Base-by-base conservation (phyloP, 2,113 vertebrate genomes). In the Dendrocopos noguchii region DNA sequence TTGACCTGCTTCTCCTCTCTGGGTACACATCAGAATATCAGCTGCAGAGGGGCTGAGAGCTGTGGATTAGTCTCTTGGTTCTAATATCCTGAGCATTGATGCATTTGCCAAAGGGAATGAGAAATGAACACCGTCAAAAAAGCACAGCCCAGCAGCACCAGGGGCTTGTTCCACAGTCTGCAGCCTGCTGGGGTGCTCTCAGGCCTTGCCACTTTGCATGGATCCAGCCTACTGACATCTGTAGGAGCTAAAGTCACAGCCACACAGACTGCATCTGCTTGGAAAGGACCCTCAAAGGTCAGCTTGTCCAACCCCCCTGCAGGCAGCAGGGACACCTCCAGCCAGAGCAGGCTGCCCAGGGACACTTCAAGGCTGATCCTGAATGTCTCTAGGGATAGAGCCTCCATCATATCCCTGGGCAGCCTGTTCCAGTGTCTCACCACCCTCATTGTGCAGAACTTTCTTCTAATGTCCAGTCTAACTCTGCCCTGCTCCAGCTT, bases 61-160 rank as follows among this genome's bases (percentile, higher is more conserved):
- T 80, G 16, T 52, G 8, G 71, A 76, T 93, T 87, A 65, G 90
- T 86, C 53, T 65, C 74, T 90, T 94, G 88, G 39, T 70, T 92
- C 84, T 89, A 93, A 92, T 94, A 90, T 63, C 52, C 59, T 79
- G 22, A 80, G 78, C 92, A 93, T 81, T 93, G 74, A 90, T 77
- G 73, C 44, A 89, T 95, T 93, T 78, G 56, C 76, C 88, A 82
- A 90, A 72, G 14, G 56, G 53, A 77, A 88, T 87, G 33, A 60
- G 92, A 90, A 87, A 89, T 66, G 95, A 94, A 92, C 39, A 18
- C 33, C 15, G 27, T 9, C 39, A 56, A 84, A 67, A 80, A 59
- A 44, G 6, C 42, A 44, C 14, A 44, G 15, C 42, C 42, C 14
- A 44, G 42, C 42, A 19, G 8, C 65, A 72, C 55, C 52, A 31